Evolutionary conservation across 2,888 invertebrate genomes (phyloP), one percentile per base, ranked within the genome.

Genomic region (Dromius quadrimaculatus): DNA sequence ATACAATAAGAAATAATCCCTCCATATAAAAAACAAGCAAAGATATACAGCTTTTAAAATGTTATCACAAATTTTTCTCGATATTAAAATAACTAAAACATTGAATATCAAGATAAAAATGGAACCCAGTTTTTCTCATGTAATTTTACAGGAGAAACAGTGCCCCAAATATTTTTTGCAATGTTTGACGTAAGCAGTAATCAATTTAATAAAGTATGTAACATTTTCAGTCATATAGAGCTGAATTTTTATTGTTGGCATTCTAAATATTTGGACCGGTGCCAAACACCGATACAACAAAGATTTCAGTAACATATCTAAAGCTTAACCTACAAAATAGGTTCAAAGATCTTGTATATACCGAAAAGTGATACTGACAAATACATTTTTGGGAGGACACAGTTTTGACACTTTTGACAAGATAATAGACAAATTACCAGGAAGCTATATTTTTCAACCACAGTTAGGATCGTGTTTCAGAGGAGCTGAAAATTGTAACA

Each of bases 211-310:
- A 54, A 50, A 54, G 28, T 28, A 54, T 15, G 50, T 54, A 54
- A 54, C 50, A 54, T 54, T 54, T 47, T 54, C 28, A 54, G 50
- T 28, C 50, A 54, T 54, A 54, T 54, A 54, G 50, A 54, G 50
- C 50, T n/a, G 28, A 54, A 54, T 54, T 54, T 54, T 54, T 54
- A 54, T 54, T 28, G 50, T 15, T 54, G 50, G 50, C 15, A 54
- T 54, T 54, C 50, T 23, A 54, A 15, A 28, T 6, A 54, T 54
- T 54, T 54, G 50, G 50, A 54, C 50, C 6, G 13, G 28, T 0
- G 50, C 50, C 50, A 54, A 13, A 23, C 28, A 11, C 28, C 50
- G 28, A 54, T 54, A 54, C 28, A 28, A 28, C 50, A 54, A 28
- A 28, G 28, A 28, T 54, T 54, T 28, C 15, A 54, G 28, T 5